Evolutionary conservation across 2,888 invertebrate species (phyloP).

Genomic region (Apocheima hispidaria): DNA sequence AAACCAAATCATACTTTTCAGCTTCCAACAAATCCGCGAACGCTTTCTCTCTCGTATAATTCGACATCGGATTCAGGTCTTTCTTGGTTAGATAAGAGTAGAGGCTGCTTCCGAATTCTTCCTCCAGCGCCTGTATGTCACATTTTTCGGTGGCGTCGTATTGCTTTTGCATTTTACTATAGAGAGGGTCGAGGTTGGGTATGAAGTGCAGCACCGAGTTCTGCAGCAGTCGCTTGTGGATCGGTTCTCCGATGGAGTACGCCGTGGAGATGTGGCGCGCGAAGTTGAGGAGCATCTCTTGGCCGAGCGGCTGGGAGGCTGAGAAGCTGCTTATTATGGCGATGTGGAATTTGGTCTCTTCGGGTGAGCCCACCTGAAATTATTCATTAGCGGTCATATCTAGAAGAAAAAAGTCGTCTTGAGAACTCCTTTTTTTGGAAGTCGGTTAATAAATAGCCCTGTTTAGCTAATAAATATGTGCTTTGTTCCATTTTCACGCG

Average conservation of each 20-base stretch:
- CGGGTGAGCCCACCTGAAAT: constrained; percentile 90
- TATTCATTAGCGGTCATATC: background rate
- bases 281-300: constrained; percentile 93
- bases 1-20: constrained; percentile 89
- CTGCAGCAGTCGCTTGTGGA: constrained; percentile 88
- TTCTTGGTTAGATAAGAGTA: constrained; percentile 78
- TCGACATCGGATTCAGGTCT: constrained; percentile 72
- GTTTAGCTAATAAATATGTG: too few relatives aligned
- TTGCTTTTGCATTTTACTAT: constrained; percentile 62
- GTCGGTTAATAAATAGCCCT: too few relatives aligned
- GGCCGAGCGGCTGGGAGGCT: constrained; percentile 92
- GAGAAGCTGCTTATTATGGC: constrained; percentile 94
- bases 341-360: constrained; percentile 93
- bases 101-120: constrained; percentile 89
- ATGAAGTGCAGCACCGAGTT: constrained; percentile 92
- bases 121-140: constrained; percentile 64
- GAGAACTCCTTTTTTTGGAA: too few relatives aligned
- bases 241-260: constrained; percentile 88
- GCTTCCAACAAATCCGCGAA: constrained; percentile 88
- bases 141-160: constrained; percentile 70
- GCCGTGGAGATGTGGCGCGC: constrained; percentile 93
- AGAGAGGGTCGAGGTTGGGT: constrained; percentile 84
- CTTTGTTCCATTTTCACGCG: too few relatives aligned
- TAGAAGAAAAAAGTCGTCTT: too few relatives aligned
- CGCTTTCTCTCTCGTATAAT: constrained; percentile 84